A percentile compares a stretch with the other conserved stretches of the same genome.
Evolutionary conservation across 2,113 vertebrate species (phyloP).

Genomic region (Agelaius phoeniceus): DNA sequence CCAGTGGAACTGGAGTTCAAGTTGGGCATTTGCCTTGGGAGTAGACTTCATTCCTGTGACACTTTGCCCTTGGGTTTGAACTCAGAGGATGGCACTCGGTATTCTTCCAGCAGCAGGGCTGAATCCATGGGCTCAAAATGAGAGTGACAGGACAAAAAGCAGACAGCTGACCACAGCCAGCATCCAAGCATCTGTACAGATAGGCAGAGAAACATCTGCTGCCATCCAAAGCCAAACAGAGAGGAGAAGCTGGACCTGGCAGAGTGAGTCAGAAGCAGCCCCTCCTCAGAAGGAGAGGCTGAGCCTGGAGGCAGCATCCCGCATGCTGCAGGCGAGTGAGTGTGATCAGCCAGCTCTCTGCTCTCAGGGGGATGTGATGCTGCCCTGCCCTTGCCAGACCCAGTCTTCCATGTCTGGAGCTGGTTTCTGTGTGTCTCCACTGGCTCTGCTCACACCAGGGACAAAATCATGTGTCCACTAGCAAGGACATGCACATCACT

Average conservation of each 20-base stretch:
- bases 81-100: fast-evolving
- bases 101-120: neutral
- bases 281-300: neutral
- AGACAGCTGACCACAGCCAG: neutral
- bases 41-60: neutral
- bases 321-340: fast-evolving
- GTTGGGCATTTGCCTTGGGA: neutral
- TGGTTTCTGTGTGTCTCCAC: neutral
- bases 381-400: neutral
- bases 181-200: neutral
- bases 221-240: neutral
- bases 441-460: neutral
- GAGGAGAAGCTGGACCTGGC: neutral
- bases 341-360: neutral
- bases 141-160: neutral
- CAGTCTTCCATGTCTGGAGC: neutral
- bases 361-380: neutral
- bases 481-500: neutral
- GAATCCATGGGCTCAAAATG: neutral
- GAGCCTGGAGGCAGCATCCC: neutral
- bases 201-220: constrained; percentile 22
- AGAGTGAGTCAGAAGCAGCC: constrained; percentile 7
- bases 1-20: neutral
- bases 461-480: neutral
- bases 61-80: neutral